Evolutionary conservation across 35 echinoderm and acorn worm species (phyloP).

Genomic region (Apostichopus japonicus): DNA sequence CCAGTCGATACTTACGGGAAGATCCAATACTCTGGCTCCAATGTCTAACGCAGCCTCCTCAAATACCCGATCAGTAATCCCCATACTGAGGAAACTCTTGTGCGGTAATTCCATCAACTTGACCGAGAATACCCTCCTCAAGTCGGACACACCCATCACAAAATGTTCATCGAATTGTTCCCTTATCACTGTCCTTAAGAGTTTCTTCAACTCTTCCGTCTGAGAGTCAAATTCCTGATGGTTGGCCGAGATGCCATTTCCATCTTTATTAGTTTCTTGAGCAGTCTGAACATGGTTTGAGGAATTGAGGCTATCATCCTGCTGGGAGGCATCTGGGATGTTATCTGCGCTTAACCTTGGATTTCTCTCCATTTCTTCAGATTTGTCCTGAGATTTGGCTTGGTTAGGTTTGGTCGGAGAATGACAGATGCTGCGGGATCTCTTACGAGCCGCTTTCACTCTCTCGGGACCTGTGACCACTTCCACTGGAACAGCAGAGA

Average conservation of each 20-base stretch:
- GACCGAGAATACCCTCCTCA: conserved; percentile 62
- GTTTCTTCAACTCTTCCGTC: conserved; percentile 51
- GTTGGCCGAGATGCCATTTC: not conserved
- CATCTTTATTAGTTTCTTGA: not conserved
- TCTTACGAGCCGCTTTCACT: conserved; percentile 64
- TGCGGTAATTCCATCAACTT: conserved; percentile 62
- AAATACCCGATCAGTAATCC: conserved; percentile 63
- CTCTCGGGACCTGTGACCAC: conserved; percentile 70
- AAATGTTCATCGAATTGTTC: conserved; percentile 66
- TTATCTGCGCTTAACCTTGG: not conserved
- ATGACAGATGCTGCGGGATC: conserved; percentile 61
- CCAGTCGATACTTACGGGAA: conserved; percentile 62
- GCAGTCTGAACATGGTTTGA: conserved; percentile 2
- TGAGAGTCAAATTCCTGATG: conserved; percentile 10
- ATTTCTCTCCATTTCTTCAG: conserved; percentile 30
- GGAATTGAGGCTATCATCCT: not conserved
- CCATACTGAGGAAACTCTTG: conserved; percentile 51
- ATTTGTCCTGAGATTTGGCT: conserved; percentile 15
- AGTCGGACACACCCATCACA: conserved; percentile 63
- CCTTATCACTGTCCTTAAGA: conserved; percentile 57
- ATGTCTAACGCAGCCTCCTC: conserved; percentile 68
- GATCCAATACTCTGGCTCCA: conserved; percentile 61
- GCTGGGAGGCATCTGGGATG: not conserved
- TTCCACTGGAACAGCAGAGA: conserved; percentile 56
- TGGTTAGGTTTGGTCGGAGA: conserved; percentile 47